A percentile compares a stretch with the other conserved stretches of the same genome.
These are phyloP conservation scores for Pteropus rufus DNA, from an alignment of 2,797 vertebrate species.

Conservation along the genomic window DNA sequence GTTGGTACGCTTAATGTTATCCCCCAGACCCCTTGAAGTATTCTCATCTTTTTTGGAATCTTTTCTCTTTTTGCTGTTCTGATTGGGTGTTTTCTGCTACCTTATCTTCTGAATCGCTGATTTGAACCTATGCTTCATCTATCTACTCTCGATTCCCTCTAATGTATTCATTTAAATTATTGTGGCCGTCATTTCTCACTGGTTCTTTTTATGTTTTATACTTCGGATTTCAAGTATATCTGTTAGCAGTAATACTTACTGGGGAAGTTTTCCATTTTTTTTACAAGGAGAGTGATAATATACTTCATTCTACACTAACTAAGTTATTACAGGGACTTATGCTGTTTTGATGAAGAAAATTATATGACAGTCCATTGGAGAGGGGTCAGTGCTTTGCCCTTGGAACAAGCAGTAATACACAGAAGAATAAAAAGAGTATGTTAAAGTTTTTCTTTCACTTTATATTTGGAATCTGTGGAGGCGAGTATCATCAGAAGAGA, in stretches of 20 bases:
- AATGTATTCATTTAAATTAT: too few relatives aligned
- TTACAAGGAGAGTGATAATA: neutral
- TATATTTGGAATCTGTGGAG: neutral
- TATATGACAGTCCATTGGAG: neutral
- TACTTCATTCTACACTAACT: neutral
- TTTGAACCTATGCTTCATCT: too few relatives aligned
- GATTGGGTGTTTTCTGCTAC: too few relatives aligned
- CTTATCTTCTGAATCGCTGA: too few relatives aligned
- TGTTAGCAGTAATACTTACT: neutral
- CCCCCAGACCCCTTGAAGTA: too few relatives aligned
- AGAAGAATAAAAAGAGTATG: neutral
- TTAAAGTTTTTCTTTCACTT: neutral
- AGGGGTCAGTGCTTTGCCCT: neutral
- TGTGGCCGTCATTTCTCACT: too few relatives aligned
- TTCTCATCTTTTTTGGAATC: too few relatives aligned
- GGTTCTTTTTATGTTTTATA: neutral
- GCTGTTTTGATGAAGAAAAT: neutral
- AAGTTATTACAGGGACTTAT: neutral
- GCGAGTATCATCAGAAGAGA: neutral
- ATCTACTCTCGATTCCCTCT: too few relatives aligned
- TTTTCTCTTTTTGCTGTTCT: too few relatives aligned
- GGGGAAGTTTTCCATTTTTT: neutral
- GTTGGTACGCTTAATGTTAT: too few relatives aligned
- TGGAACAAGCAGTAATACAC: neutral
- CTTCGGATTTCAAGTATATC: neutral